phyloP scores from a whole-genome alignment of 2,888 invertebrate species.

The Megaustenia siamemsis region DNA sequence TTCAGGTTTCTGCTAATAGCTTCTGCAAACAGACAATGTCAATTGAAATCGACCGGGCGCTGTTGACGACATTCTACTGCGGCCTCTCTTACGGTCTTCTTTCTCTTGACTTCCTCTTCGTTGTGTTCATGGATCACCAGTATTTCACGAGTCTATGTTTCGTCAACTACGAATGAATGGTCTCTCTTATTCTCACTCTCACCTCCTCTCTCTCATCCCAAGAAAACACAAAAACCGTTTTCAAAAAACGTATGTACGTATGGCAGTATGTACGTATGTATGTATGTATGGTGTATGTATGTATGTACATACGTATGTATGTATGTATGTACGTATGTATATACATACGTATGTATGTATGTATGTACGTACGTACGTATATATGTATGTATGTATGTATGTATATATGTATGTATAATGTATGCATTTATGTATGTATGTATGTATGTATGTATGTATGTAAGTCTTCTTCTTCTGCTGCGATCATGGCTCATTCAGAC shows the following conservation, averaged over 20 bases:
- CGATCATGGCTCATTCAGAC: too few species aligned
- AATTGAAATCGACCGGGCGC: not conserved
- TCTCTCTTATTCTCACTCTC: too few species aligned
- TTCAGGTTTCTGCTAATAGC: slow-evolving; percentile 35
- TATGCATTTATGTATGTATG: not conserved
- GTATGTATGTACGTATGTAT: not conserved
- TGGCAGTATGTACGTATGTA: not conserved
- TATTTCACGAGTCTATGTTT: too few species aligned
- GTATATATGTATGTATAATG: not conserved
- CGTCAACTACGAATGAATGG: too few species aligned
- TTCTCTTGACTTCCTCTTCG: not conserved
- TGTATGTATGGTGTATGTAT: not conserved
- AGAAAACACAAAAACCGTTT: too few species aligned
- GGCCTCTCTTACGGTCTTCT: not conserved
- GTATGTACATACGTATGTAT: not conserved
- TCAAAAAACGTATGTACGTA: too few species aligned
- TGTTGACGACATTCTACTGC: not conserved
- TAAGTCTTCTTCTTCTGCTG: too few species aligned
- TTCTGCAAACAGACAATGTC: slow-evolving; percentile 36
- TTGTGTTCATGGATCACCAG: not conserved
- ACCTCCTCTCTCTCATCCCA: too few species aligned
- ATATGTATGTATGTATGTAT: not conserved
- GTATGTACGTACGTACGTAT: not conserved
- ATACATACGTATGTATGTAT: not conserved
- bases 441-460: too few species aligned